Evolutionary conservation across 2,113 vertebrate genomes (phyloP).

Genomic region (Mormyrus iriodes): DNA sequence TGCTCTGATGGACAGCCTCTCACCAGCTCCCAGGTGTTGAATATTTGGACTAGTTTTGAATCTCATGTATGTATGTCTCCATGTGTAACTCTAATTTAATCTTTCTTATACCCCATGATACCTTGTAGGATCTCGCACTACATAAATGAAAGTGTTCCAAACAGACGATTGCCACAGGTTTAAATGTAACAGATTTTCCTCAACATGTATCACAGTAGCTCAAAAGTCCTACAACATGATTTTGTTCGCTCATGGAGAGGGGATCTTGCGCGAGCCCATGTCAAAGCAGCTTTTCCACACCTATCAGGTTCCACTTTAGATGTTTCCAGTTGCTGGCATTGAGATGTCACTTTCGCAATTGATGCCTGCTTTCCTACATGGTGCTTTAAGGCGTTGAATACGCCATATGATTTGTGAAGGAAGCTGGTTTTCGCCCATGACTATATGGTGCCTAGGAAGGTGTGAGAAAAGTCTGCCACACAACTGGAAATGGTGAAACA

Average conservation of each 20-base stretch:
- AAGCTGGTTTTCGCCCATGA: background rate
- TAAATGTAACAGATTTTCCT: background rate
- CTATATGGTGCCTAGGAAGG: background rate
- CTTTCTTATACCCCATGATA: background rate
- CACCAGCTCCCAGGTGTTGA: background rate
- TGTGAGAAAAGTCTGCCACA: background rate
- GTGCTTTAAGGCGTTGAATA: background rate
- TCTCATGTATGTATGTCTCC: background rate
- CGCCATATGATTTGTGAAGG: too few species aligned
- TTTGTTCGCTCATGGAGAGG: background rate
- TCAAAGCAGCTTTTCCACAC: background rate
- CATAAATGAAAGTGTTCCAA: background rate
- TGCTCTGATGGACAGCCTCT: background rate
- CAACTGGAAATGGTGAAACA: background rate
- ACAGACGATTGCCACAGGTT: background rate
- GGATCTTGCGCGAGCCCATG: background rate
- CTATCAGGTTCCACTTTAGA: background rate
- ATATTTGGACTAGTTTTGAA: background rate
- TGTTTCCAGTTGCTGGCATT: background rate
- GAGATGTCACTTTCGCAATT: background rate
- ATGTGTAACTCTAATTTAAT: background rate
- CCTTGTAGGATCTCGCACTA: background rate
- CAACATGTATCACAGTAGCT: background rate
- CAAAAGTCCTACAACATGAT: background rate
- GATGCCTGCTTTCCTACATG: background rate